Base-by-base conservation (phyloP, 2,888 invertebrate species). In the Belgica antarctica region DNA sequence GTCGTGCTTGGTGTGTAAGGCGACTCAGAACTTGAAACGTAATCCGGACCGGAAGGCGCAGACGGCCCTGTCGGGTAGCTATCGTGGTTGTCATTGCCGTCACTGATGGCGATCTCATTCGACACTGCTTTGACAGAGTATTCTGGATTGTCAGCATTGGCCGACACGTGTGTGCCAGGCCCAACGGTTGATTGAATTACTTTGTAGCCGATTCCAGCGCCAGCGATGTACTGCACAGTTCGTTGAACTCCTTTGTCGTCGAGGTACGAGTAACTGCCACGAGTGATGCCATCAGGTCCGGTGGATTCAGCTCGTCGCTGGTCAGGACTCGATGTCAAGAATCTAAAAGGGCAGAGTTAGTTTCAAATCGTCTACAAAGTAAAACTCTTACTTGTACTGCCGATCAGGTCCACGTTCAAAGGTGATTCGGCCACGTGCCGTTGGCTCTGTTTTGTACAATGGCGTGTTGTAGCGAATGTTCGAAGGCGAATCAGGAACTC, bases 181-280 rank as follows among this genome's bases (percentile, higher is more conserved):
- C 89, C 88, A 75, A 88, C 85, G 71, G 85, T 86, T 73, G 85
- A 88, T 77, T 89, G 86, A 8, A 90, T 81, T 1, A 90, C 86
- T 52, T 89, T 83, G 75, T 89, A 90, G 0, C 90, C 90, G 61
- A 89, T 90, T 72, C 80, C 88, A 0, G 90, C 89, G 0, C 90
- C 90, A 0, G 90, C 90, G 73, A 88, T 89, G 77, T 90, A 90
- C 77, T 90, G 87, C 0, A 90, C 89, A 0, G 89, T 88, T 73
- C 86, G 85, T 77, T 89, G 89, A 25, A 88, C 85, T 1, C 89
- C 89, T 79, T 89, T 89, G 75, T 90, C 89, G 73, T 90, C 90
- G 8, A 59, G 78, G 76, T 89, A 90, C 0, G 89, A 89, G 80
- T 89, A 90, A 0, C 89, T 88, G 31, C 90, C 90, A 73, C 88